Conservation (phyloP, 2,113 vertebrate genomes). For the Azemiops feae region DNA sequence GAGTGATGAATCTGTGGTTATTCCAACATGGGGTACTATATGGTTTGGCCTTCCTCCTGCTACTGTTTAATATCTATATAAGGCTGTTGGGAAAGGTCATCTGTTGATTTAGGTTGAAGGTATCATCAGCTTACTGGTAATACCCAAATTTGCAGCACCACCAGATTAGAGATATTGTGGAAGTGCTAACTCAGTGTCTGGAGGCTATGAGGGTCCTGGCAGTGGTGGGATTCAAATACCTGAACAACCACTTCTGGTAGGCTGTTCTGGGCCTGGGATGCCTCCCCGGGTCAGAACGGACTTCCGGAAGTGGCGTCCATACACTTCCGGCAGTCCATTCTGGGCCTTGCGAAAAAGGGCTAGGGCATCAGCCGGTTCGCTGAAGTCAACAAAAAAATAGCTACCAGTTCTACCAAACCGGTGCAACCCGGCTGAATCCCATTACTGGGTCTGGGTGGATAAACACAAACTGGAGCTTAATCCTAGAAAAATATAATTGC, state of each 20-base stretch:
- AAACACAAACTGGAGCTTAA: background rate
- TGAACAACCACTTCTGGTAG: too few relatives aligned
- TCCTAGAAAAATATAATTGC: too few relatives aligned
- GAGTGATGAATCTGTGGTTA: background rate
- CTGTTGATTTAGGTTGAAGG: background rate
- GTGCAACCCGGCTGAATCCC: too few relatives aligned
- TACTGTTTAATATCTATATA: background rate
- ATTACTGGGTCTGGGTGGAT: background rate
- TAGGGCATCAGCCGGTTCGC: too few relatives aligned
- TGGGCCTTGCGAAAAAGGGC: too few relatives aligned
- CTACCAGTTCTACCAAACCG: too few relatives aligned
- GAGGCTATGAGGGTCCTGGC: background rate
- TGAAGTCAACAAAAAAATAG: too few relatives aligned
- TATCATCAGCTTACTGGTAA: background rate
- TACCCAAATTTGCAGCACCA: background rate
- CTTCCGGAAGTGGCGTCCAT: too few relatives aligned
- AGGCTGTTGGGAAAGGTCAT: background rate
- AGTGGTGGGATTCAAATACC: too few relatives aligned
- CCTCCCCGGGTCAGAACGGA: too few relatives aligned
- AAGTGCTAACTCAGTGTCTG: background rate
- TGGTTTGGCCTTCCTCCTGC: background rate
- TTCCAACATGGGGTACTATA: background rate
- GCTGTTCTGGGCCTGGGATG: too few relatives aligned
- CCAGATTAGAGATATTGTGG: background rate
- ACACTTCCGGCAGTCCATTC: too few relatives aligned